phyloP scores from a whole-genome alignment of 2,888 invertebrate genomes.

The Carterocephalus palaemon region DNA sequence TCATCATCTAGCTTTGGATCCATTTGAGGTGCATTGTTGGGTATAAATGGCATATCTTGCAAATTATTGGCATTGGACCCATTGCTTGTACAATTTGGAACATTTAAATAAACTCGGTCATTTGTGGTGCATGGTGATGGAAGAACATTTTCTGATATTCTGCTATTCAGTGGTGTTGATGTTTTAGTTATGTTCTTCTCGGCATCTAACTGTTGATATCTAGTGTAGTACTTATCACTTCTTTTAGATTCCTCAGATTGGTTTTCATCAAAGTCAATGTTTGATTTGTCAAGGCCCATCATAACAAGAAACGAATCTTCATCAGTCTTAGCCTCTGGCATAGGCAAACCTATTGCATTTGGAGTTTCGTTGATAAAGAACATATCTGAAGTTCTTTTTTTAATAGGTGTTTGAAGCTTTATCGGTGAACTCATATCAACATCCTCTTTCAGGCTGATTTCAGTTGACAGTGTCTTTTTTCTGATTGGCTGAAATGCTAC shows the following conservation, averaged over 20 bases:
- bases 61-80: constrained; percentile 42
- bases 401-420: constrained; percentile 48
- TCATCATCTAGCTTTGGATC: constrained; percentile 55
- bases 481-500: constrained; percentile 68
- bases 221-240: constrained; percentile 50
- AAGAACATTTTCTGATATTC: constrained; percentile 47
- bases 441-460: constrained; percentile 67
- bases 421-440: constrained; percentile 46
- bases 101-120: constrained; percentile 45
- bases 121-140: constrained; percentile 53
- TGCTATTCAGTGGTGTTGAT: constrained; percentile 63
- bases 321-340: too few species aligned
- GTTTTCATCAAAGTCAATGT: constrained; percentile 51
- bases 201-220: constrained; percentile 47
- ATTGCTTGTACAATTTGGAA: constrained; percentile 43
- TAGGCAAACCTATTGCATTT: too few species aligned
- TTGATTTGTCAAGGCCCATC: constrained; percentile 66
- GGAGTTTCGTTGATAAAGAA: constrained; percentile 64
- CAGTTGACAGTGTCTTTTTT: constrained; percentile 52
- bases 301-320: constrained; percentile 67
- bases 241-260: constrained; percentile 51
- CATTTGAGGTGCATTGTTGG: constrained; percentile 31
- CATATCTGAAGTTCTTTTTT: constrained; percentile 58
- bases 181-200: constrained; percentile 62
- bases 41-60: too few species aligned